phyloP scores from a whole-genome alignment of 1,140 invertebrate species.

The Cyclargus thomasi region DNA sequence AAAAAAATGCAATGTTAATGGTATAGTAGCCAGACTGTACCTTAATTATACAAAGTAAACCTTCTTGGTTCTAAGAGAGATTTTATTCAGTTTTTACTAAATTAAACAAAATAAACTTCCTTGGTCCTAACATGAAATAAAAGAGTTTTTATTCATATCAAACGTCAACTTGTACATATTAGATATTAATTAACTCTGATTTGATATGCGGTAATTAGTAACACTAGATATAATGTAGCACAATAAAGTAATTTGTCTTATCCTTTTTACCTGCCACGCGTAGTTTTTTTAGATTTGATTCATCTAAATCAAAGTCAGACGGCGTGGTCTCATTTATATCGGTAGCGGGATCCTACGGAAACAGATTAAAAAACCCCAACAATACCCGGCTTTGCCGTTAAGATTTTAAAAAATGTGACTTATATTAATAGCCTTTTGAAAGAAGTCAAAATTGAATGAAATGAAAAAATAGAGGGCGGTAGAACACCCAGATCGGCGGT shows the following conservation, averaged over 20 bases:
- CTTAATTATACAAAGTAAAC: too few relatives aligned
- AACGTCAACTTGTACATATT: not conserved
- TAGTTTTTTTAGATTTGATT: constrained; percentile 69
- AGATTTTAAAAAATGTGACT: constrained; percentile 70
- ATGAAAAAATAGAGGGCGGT: constrained; percentile 66
- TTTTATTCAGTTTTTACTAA: too few relatives aligned
- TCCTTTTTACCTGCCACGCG: constrained; percentile 60
- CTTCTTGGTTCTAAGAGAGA: too few relatives aligned
- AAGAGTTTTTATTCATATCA: too few relatives aligned
- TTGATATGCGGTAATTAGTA: constrained; percentile 21
- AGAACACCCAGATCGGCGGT: constrained; percentile 71
- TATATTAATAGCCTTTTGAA: constrained; percentile 73
- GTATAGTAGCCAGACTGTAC: too few relatives aligned
- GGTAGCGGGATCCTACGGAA: constrained; percentile 71
- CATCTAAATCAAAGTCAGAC: constrained; percentile 49
- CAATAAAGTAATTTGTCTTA: constrained; percentile 61
- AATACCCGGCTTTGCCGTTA: constrained; percentile 60
- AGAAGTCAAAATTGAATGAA: constrained; percentile 74
- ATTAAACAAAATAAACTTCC: too few relatives aligned
- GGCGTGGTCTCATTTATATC: constrained; percentile 61
- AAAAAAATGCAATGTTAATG: too few relatives aligned
- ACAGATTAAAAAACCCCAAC: constrained; percentile 69
- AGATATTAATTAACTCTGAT: not conserved
- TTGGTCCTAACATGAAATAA: too few relatives aligned
- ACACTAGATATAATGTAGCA: constrained; percentile 25